Conservation (phyloP, 2,113 vertebrate species). For the Thermophis baileyi region DNA sequence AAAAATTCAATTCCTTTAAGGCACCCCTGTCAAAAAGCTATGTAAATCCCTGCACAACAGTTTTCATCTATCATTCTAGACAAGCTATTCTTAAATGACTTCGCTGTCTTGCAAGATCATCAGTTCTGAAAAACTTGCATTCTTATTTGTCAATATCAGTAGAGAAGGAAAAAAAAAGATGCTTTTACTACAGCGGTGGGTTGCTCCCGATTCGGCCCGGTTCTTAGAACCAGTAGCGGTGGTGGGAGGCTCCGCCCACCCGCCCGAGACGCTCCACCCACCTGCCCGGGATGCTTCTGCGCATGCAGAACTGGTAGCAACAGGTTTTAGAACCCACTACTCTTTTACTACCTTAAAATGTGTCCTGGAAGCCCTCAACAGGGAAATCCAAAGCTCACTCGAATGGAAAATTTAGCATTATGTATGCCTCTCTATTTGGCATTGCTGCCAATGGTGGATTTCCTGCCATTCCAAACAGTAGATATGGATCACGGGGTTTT, state of each 20-base stretch:
- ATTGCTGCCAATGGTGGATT: not conserved
- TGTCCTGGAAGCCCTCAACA: conserved; percentile 1
- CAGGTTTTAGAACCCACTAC: too few species aligned
- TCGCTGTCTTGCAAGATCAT: conserved; percentile 24
- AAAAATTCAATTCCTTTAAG: not conserved
- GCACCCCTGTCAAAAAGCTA: not conserved
- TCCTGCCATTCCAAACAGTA: not conserved
- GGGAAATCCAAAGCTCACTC: not conserved
- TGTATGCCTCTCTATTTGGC: not conserved
- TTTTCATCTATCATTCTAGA: not conserved
- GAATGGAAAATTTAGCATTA: not conserved
- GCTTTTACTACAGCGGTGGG: not conserved
- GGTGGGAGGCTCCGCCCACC: too few species aligned
- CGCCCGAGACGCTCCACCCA: too few species aligned
- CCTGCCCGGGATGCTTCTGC: too few species aligned
- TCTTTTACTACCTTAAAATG: not conserved
- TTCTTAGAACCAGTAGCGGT: too few species aligned
- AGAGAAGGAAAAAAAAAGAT: not conserved
- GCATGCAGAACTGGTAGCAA: too few species aligned
- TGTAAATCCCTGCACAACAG: not conserved
- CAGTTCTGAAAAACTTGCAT: conserved; percentile 25
- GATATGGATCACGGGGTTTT: not conserved
- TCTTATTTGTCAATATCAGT: conserved; percentile 6
- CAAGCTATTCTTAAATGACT: conserved; percentile 12
- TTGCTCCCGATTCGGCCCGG: too few species aligned